Percentiles rank a stretch among this genome's conserved stretches.
Evolutionary conservation across 2,113 vertebrate genomes (phyloP).

Genomic region (Himantopus leucocephalus): DNA sequence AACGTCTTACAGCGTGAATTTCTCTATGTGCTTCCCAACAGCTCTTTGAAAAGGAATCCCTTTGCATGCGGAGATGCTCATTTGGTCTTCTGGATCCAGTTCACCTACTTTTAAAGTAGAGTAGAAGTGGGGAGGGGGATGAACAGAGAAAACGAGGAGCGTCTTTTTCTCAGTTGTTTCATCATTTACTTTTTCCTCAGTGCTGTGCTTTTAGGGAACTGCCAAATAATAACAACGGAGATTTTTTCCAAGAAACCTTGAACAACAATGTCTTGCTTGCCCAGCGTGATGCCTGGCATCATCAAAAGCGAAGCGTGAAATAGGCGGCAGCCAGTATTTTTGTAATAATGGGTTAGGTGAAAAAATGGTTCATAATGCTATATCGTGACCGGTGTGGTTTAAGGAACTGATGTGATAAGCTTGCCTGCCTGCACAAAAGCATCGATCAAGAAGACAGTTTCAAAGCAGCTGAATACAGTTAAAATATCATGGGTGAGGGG

Average conservation of each 20-base stretch:
- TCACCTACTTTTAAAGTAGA: background rate
- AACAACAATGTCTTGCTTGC: background rate
- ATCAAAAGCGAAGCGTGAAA: background rate
- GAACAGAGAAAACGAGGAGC: background rate
- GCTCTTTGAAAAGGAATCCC: background rate
- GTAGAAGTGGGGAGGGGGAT: background rate
- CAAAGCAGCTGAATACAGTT: background rate
- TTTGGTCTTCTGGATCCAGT: background rate
- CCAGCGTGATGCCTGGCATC: background rate
- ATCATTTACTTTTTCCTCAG: background rate
- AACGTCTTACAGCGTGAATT: background rate
- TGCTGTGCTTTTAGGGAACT: background rate
- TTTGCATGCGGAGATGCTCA: background rate
- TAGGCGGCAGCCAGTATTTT: background rate
- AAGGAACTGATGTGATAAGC: background rate
- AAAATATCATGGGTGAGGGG: background rate
- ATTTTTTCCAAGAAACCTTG: slow-evolving; percentile 2
- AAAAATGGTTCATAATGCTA: background rate
- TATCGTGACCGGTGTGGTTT: background rate
- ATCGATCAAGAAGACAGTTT: background rate
- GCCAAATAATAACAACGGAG: background rate
- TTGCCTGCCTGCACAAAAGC: background rate
- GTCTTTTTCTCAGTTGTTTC: background rate
- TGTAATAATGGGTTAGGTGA: background rate
- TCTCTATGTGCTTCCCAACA: background rate